A percentile compares a stretch with the other conserved stretches of the same genome.
Evolutionary conservation across 2,888 invertebrate genomes (phyloP).

Genomic region (Ormyrus pomaceus): DNA sequence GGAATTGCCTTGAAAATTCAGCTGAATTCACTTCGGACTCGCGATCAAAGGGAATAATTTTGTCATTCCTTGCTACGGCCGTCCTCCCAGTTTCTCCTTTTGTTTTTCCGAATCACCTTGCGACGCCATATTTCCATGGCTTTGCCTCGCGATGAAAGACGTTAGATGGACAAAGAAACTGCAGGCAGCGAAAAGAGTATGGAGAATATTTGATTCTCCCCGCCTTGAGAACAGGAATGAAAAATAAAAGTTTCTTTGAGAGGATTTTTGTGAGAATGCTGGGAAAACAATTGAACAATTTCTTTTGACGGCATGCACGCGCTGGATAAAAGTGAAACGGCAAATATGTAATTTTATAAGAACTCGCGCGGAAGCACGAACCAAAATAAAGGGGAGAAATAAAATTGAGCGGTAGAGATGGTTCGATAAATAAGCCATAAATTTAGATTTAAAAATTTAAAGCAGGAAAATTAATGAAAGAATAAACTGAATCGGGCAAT

Average conservation of each 20-base stretch:
- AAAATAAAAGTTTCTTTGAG: not conserved
- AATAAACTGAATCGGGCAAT: too few relatives aligned
- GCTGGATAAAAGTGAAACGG: too few relatives aligned
- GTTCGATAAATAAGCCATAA: too few relatives aligned
- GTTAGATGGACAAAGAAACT: too few relatives aligned
- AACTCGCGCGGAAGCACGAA: not conserved
- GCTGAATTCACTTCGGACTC: too few relatives aligned
- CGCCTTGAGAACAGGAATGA: not conserved
- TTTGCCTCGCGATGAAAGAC: not conserved
- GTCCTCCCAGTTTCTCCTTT: not conserved
- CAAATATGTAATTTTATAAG: too few relatives aligned
- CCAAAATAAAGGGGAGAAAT: not conserved
- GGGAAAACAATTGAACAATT: too few relatives aligned
- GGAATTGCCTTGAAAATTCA: not conserved
- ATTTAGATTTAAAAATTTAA: too few relatives aligned
- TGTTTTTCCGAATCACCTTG: slow-evolving; percentile 14
- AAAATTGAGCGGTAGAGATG: not conserved
- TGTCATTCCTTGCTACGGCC: not conserved
- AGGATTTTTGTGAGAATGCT: not conserved
- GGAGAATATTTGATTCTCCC: too few relatives aligned
- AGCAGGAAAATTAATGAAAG: too few relatives aligned
- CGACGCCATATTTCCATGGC: slow-evolving; percentile 2
- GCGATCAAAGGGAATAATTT: slow-evolving; percentile 36
- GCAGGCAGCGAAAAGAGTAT: not conserved
- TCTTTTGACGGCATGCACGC: too few relatives aligned